Evolutionary conservation across 30 jellyfish, hydroid and myxozoan genomes (phyloP).

Genomic region (Catostylus mosaicus): DNA sequence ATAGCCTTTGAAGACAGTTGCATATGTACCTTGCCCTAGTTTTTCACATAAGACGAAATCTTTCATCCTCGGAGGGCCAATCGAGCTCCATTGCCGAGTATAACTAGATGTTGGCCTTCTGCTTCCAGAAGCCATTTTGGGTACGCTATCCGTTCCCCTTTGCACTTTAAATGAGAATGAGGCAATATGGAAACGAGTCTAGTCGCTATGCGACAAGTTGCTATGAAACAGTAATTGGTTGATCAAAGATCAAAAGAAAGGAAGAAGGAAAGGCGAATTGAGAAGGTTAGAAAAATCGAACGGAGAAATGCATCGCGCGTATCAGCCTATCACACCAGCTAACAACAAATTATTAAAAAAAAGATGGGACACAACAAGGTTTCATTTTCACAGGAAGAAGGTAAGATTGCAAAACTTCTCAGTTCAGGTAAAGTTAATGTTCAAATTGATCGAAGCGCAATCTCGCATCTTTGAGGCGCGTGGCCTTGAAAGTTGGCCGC

Average conservation of each 20-base stretch:
- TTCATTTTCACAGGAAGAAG: slow-evolving; percentile 87
- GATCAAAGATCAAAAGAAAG: slow-evolving; percentile 28
- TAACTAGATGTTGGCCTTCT: slow-evolving; percentile 22
- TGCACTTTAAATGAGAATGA: too few relatives aligned
- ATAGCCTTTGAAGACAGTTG: slow-evolving; percentile 88
- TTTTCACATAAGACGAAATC: slow-evolving; percentile 80
- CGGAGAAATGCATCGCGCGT: slow-evolving; percentile 92
- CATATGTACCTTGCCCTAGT: slow-evolving; percentile 94
- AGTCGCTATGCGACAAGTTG: slow-evolving; percentile 26
- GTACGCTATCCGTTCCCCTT: too few relatives aligned
- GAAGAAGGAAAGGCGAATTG: not conserved
- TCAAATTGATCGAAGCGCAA: too few relatives aligned
- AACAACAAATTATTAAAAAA: slow-evolving; percentile 82
- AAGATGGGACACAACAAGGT: slow-evolving; percentile 94
- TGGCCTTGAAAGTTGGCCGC: too few relatives aligned
- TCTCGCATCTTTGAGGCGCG: too few relatives aligned
- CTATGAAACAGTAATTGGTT: slow-evolving; percentile 3
- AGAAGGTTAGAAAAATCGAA: not conserved
- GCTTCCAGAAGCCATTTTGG: slow-evolving; percentile 25
- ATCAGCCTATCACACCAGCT: slow-evolving; percentile 98
- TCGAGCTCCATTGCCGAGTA: slow-evolving; percentile 22
- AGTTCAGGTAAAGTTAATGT: too few relatives aligned
- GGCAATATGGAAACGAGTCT: not conserved
- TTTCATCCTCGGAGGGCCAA: slow-evolving; percentile 85
- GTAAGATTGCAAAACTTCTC: slow-evolving; percentile 29